Base-by-base conservation (phyloP, 2,888 invertebrate species). In the Lapara coniferarum region DNA sequence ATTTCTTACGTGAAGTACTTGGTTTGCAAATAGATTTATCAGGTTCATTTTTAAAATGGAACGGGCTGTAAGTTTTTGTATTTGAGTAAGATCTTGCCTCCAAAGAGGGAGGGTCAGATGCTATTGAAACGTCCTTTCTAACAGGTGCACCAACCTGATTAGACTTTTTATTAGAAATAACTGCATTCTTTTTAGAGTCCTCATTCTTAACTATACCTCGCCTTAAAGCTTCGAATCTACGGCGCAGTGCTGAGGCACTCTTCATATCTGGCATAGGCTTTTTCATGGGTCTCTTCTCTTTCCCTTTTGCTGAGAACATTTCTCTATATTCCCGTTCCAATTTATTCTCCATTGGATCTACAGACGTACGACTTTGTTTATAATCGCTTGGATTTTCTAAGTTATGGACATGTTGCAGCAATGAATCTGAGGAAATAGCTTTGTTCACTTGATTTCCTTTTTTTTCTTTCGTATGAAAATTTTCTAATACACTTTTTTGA, bases 91-190 rank as follows among this genome's bases (percentile, higher is more conserved):
- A 89, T 70, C 84, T 80, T 6, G 81, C 85, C 82, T 88, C 86
- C 71, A 90, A 77, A 51, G 89, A 90, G 2, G 90, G 91, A 13
- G 90, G 88, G 69, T 91, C 90, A 6, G 90, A 91, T 14, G 83
- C 81, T 68, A 91, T 81, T 13, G 90, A 91, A 0, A 86, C 89
- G 71, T 91, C 90, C 77, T 82, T 88, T 63, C 77, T 80, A 74
- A 83, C 87, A 2, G 72, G 73, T 14, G 74, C 67, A 69, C 80
- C 84, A 6, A 71, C 71, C 52, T 77, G 78, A 53, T 80, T 85
- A 0, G 85, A 81, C 4, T 74, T 71, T 70, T 81, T 80, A 55
- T 69, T 66, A 0, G 69, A 69, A 16, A 78, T 66, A 12, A 75
- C 58, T 14, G 74, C 70, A 52, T 78, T 82, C 44, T 78, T 86